These are phyloP conservation scores for Antechinus stuartii DNA, from an alignment of 2,113 vertebrate species.

Conservation along the genomic window DNA sequence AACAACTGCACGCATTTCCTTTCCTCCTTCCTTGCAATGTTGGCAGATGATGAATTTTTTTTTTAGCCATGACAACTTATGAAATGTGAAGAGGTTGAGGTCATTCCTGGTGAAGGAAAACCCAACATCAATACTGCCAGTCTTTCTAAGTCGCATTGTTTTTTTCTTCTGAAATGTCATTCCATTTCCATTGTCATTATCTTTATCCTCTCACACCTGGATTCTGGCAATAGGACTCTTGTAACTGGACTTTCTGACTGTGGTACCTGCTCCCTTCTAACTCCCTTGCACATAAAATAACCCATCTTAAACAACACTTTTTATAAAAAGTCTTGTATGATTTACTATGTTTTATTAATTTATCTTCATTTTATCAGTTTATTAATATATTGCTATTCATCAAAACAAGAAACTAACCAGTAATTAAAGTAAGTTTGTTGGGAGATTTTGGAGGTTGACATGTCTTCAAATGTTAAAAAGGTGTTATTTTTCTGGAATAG, in stretches of 20 bases:
- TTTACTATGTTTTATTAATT: not conserved
- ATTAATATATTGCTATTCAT: not conserved
- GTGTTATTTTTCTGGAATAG: not conserved
- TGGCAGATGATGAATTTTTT: not conserved
- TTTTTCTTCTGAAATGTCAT: not conserved
- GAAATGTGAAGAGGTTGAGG: not conserved
- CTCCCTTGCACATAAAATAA: not conserved
- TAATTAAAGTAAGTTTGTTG: not conserved
- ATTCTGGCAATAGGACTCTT: not conserved
- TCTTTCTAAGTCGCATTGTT: not conserved
- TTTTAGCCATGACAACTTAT: not conserved
- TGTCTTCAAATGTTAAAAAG: not conserved
- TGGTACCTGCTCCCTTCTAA: slow-evolving; percentile 1
- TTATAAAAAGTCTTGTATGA: not conserved
- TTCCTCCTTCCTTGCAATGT: not conserved
- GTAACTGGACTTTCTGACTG: not conserved
- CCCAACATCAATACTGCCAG: not conserved
- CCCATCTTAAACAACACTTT: not conserved
- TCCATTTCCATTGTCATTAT: not conserved
- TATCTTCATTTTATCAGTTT: not conserved
- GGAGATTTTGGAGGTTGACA: not conserved
- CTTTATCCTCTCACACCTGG: not conserved
- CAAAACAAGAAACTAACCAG: not conserved
- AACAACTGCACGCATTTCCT: not conserved
- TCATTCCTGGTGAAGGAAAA: not conserved